Evolutionary conservation across 2,888 invertebrate species (phyloP), one percentile per base, ranked within the genome.

Genomic region (Cantharis lateralis): DNA sequence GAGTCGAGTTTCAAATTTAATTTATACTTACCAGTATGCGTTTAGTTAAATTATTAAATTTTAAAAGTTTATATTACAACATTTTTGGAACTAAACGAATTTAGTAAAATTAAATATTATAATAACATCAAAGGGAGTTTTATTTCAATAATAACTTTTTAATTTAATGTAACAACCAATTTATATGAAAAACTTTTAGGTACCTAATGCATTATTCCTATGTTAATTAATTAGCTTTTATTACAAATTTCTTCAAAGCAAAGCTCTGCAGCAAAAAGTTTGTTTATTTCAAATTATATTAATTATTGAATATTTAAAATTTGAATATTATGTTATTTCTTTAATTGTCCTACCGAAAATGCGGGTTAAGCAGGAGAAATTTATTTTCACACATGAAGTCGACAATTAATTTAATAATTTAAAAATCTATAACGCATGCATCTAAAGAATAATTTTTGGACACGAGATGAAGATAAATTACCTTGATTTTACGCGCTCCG

Each of bases 391-490:
- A 63, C 16, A 63, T 1, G 63, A 63, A 63, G 18, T 15, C 63
- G 18, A 16, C 16, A 71, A 63, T 63, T 63, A 71, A 64, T 62
- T 71, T 62, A 71, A 62, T 71, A 71, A 71, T 64, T 32, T 32
- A 71, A 71, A 71, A 63, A 63, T 71, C 32, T 63, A 64, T 71
- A 71, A 71, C 32, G 64, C 63, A 64, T 32, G 71, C 63, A 64
- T 63, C 64, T 64, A 64, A 64, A 32, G 63, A 71, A 71, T 71
- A 62, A 71, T 32, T 32, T 32, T 71, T 71, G 32, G 71, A 63
- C 71, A 63, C 64, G 71, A 71, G 71, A 71, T 71, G 71, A 71
- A 71, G 71, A 71, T 71, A 71, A 71, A 71, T 71, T 71, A 24
- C 61, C 63, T 26, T 62, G 64, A 26, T 63, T 71, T 71, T 63